These are phyloP conservation scores for Atta colombica DNA, from an alignment of 1,140 invertebrate genomes.

Conservation along the genomic window DNA sequence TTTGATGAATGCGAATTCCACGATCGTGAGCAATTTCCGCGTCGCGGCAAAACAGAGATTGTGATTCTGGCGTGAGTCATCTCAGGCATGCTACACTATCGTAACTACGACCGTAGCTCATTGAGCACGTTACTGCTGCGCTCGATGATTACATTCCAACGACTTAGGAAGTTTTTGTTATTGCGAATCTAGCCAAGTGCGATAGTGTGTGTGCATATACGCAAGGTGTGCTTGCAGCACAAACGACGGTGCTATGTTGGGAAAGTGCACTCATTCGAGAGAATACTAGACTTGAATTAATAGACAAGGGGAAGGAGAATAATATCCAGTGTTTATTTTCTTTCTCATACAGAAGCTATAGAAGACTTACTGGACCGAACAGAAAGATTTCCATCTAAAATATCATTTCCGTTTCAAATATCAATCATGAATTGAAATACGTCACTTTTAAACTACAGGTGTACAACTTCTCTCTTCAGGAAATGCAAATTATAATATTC, in stretches of 20 bases:
- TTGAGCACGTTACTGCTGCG: constrained; percentile 61
- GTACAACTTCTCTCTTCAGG: neutral
- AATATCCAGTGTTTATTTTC: constrained; percentile 50
- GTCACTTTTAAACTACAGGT: neutral
- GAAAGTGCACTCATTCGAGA: constrained; percentile 46
- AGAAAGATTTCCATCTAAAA: neutral
- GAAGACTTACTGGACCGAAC: neutral
- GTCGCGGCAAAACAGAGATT: constrained; percentile 71
- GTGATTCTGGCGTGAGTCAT: constrained; percentile 72
- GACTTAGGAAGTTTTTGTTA: constrained; percentile 65
- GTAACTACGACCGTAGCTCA: constrained; percentile 65
- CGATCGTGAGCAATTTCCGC: constrained; percentile 69
- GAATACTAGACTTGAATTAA: constrained; percentile 46
- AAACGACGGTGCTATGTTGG: constrained; percentile 24
- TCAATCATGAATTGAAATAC: neutral
- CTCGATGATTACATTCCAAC: constrained; percentile 67
- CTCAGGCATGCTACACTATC: constrained; percentile 40
- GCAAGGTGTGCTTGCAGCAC: neutral
- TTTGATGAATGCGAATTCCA: constrained; percentile 73
- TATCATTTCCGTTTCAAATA: constrained; percentile 24
- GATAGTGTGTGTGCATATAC: neutral
- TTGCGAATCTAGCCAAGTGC: constrained; percentile 12
- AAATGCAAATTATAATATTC: constrained; percentile 21
- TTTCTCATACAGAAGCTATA: neutral
- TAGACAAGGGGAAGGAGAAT: constrained; percentile 29